These are phyloP conservation scores for Pygocentrus nattereri DNA, from an alignment of 2,797 vertebrate genomes.

Conservation along the genomic window DNA sequence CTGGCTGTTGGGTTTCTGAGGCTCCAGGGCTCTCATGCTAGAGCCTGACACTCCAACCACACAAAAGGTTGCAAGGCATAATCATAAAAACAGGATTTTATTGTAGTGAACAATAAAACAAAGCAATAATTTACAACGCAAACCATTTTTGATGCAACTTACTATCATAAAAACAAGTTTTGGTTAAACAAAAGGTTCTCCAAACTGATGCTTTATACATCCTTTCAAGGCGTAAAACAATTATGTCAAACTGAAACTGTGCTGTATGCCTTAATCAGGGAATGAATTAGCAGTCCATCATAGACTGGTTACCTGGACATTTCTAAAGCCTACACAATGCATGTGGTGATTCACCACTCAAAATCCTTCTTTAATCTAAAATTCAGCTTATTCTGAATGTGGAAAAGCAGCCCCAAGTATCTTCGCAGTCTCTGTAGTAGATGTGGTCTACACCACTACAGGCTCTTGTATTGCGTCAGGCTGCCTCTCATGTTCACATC, in stretches of 20 bases:
- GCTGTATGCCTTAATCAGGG: not conserved
- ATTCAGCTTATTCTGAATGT: not conserved
- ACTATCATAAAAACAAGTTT: not conserved
- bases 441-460: not conserved
- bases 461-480: no score
- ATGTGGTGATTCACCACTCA: not conserved
- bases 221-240: not conserved
- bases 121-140: not conserved
- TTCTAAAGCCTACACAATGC: not conserved
- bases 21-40: no score
- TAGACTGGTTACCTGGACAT: not conserved
- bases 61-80: not conserved
- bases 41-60: no score
- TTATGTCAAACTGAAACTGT: not conserved
- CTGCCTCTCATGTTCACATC: not conserved
- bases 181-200: not conserved
- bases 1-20: no score
- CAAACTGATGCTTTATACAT: no score
- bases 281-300: not conserved
- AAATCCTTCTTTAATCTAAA: not conserved
- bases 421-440: not conserved
- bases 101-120: not conserved
- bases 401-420: not conserved
- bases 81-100: slow-evolving; percentile 9
- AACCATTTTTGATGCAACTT: not conserved